A percentile compares a stretch with the other conserved stretches of the same genome.
These are phyloP conservation scores for Protula sp. DNA, from an alignment of 2,888 invertebrate species.

Conservation along the genomic window DNA sequence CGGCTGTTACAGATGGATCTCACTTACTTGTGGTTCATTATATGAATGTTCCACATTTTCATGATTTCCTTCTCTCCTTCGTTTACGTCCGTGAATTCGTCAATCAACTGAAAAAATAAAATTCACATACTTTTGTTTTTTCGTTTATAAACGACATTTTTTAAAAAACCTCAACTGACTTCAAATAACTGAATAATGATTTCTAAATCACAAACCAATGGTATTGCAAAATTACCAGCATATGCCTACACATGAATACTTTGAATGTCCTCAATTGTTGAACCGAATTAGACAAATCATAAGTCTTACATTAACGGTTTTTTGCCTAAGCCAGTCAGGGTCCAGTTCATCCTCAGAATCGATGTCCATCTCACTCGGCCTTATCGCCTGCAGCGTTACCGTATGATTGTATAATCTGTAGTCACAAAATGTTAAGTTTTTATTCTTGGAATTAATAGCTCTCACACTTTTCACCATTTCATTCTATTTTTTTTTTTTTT, in stretches of 20 bases:
- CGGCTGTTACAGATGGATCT: no score
- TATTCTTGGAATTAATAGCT: neutral
- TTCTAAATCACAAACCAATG: no score
- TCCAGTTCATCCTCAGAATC: slow-evolving; percentile 87
- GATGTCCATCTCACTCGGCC: slow-evolving; percentile 87
- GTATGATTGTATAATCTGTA: slow-evolving; percentile 78
- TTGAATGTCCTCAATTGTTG: no score
- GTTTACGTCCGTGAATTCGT: slow-evolving; percentile 98
- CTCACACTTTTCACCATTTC: neutral
- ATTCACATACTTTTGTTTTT: neutral
- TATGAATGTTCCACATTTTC: slow-evolving; percentile 98
- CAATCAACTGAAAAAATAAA: slow-evolving; percentile 71
- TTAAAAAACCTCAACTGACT: neutral
- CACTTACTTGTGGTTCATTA: slow-evolving; percentile 84
- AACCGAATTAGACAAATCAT: no score
- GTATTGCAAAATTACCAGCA: no score
- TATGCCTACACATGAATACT: no score
- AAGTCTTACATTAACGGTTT: slow-evolving; percentile 48
- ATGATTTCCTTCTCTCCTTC: slow-evolving; percentile 94
- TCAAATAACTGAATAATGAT: neutral
- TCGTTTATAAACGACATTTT: neutral
- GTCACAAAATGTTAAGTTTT: no score
- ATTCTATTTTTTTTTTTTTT: neutral
- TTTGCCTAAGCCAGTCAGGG: slow-evolving; percentile 79
- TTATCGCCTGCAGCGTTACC: slow-evolving; percentile 85